These are phyloP conservation scores for Erithacus rubecula DNA, from an alignment of 2,797 vertebrate genomes.

Conservation along the genomic window DNA sequence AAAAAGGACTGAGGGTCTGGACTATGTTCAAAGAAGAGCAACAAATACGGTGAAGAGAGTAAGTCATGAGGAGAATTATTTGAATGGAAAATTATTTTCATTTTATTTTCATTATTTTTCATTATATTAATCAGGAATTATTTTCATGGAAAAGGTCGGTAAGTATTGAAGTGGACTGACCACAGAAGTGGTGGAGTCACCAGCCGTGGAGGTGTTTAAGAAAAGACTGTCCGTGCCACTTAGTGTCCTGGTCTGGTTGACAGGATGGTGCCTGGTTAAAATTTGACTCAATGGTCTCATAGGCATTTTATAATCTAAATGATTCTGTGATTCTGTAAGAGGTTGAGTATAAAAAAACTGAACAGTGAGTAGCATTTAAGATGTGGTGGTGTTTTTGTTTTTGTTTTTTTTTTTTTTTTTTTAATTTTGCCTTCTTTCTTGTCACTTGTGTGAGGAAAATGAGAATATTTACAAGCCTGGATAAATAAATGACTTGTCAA, in stretches of 20 bases:
- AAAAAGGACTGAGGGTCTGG: neutral
- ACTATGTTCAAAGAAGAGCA: neutral
- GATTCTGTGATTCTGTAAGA: neutral
- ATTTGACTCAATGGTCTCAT: neutral
- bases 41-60: neutral
- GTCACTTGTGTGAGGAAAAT: neutral
- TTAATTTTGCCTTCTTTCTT: neutral
- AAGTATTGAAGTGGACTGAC: neutral
- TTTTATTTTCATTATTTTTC: no score
- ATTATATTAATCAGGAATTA: neutral
- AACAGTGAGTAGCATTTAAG: neutral
- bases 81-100: neutral
- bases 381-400: no score
- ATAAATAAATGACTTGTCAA: neutral
- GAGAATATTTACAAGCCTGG: neutral
- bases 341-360: neutral
- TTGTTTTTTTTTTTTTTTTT: no score
- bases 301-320: neutral
- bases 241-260: neutral
- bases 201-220: neutral
- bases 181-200: neutral
- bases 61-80: neutral
- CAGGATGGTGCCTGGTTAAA: neutral
- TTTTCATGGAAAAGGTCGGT: neutral
- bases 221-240: accelerated